A percentile compares a stretch with the other conserved stretches of the same genome.
These are phyloP conservation scores for Cyprinus carpio DNA, from an alignment of 2,113 vertebrate species.

Conservation along the genomic window DNA sequence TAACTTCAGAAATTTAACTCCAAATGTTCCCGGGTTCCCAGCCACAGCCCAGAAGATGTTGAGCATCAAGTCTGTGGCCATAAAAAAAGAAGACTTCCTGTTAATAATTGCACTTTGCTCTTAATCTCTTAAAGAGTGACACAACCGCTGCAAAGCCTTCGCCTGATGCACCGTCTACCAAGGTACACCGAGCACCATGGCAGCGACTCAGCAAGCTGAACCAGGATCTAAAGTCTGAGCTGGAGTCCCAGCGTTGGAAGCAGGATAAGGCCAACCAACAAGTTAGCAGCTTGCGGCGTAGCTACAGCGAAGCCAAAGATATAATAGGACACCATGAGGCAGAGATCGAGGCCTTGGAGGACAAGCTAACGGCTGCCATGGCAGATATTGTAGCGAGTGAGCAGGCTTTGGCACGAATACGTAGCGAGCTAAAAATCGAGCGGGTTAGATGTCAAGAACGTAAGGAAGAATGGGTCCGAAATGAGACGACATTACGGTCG, in stretches of 20 bases:
- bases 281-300: slow-evolving; percentile 85
- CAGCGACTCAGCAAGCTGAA: slow-evolving; percentile 90
- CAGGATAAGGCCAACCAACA: slow-evolving; percentile 88
- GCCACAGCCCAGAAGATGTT: slow-evolving; percentile 85
- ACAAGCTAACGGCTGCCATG: slow-evolving; percentile 82
- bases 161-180: slow-evolving; percentile 77
- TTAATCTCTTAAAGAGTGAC: slow-evolving; percentile 93
- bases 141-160: slow-evolving; percentile 47
- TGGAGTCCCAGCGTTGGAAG: slow-evolving; percentile 88
- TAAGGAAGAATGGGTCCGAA: slow-evolving; percentile 82
- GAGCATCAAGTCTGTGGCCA: slow-evolving; percentile 80
- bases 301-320: slow-evolving; percentile 90
- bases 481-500: slow-evolving; percentile 77
- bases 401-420: slow-evolving; percentile 86
- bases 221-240: slow-evolving; percentile 87
- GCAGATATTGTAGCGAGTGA: slow-evolving; percentile 88
- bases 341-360: slow-evolving; percentile 87
- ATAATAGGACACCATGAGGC: slow-evolving; percentile 86
- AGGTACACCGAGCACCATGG: slow-evolving; percentile 82
- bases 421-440: slow-evolving; percentile 85
- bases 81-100: slow-evolving; percentile 68
- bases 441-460: slow-evolving; percentile 84
- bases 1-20: slow-evolving; percentile 25
- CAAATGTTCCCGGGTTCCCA: slow-evolving; percentile 38
- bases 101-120: slow-evolving; percentile 90